These are phyloP conservation scores for Kryptopterus vitreolus DNA, from an alignment of 2,797 vertebrate species.

Conservation along the genomic window DNA sequence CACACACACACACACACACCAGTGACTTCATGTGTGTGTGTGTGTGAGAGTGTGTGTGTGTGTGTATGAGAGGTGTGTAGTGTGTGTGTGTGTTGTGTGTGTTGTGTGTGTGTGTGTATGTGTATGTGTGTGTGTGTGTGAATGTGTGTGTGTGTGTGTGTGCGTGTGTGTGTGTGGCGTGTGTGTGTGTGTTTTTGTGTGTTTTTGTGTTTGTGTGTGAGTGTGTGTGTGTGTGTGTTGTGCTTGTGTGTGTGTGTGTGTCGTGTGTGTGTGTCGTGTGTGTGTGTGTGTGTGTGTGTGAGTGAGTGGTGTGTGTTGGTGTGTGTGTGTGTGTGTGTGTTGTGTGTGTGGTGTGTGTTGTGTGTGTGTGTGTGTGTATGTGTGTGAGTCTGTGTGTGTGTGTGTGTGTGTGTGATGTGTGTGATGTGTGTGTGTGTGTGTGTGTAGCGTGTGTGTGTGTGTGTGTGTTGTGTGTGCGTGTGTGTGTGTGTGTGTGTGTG, in stretches of 20 bases:
- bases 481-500: background rate
- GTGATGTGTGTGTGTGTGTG: background rate
- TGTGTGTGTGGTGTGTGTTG: too few species aligned
- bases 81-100: background rate
- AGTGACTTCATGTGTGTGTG: background rate
- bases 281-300: background rate
- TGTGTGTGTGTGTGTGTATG: background rate
- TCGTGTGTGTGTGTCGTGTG: too few species aligned
- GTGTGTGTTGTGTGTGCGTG: background rate
- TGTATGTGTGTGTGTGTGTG: too few species aligned
- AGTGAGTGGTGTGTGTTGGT: too few species aligned
- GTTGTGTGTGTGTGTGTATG: background rate
- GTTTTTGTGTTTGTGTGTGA: background rate
- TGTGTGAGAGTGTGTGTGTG: background rate
- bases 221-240: slow-evolving; percentile 16
- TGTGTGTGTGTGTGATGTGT: background rate
- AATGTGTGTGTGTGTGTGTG: background rate
- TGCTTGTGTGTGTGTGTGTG: too few species aligned
- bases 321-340: background rate
- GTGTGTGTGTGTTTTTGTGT: background rate
- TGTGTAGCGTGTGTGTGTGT: background rate
- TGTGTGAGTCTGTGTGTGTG: background rate
- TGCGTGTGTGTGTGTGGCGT: slow-evolving; percentile 31
- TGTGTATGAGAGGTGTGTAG: background rate
- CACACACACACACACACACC: background rate